These are phyloP conservation scores for Rachycentron canadum DNA, from an alignment of 2,797 vertebrate genomes.

Conservation along the genomic window DNA sequence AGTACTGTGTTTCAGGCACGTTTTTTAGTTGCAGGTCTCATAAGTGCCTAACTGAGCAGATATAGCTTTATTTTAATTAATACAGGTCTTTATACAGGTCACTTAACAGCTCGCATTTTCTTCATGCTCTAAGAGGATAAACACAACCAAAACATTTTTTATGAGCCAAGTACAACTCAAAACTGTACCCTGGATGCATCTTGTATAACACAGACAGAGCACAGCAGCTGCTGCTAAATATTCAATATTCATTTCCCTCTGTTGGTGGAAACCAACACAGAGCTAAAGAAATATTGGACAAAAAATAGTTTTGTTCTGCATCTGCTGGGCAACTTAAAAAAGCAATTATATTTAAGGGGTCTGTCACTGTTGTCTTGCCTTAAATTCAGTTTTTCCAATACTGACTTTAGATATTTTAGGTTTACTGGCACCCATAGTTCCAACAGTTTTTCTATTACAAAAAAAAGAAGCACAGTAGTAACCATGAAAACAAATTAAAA, in stretches of 20 bases:
- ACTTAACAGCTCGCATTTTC: neutral
- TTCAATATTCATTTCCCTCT: neutral
- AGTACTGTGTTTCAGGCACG: neutral
- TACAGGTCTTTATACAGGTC: neutral
- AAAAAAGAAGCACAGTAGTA: neutral
- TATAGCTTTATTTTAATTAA: neutral
- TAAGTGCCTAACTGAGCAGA: neutral
- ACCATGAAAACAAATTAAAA: constrained; percentile 11
- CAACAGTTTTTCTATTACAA: neutral
- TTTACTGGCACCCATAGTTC: no score
- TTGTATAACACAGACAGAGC: neutral
- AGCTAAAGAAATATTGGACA: neutral
- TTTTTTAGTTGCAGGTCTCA: neutral
- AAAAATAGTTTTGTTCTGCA: neutral
- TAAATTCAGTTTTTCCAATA: neutral
- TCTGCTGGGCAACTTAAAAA: neutral
- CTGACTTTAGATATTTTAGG: neutral
- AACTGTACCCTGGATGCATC: neutral
- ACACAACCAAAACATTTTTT: neutral
- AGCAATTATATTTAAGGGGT: neutral
- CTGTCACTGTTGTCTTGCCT: neutral
- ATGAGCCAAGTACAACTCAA: neutral
- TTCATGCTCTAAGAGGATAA: neutral
- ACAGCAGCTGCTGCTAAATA: neutral
- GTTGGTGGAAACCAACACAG: neutral